These are phyloP conservation scores for Enteromius anoplus DNA, from an alignment of 2,797 vertebrate species.

Conservation along the genomic window DNA sequence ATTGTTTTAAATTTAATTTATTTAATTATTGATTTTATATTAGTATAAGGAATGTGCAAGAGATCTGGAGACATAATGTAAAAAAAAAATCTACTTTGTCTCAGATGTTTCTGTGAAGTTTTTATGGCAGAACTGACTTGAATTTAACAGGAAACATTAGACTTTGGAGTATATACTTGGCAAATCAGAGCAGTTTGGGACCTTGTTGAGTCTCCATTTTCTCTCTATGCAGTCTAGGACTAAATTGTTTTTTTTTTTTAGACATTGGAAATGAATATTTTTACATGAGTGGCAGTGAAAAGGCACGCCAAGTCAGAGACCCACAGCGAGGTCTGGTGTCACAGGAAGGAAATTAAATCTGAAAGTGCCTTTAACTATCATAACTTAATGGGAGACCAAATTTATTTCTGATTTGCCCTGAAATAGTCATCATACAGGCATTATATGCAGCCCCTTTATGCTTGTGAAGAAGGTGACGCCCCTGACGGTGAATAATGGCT, in stretches of 20 bases:
- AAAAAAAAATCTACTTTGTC: not conserved
- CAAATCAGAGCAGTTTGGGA: not conserved
- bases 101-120: not conserved
- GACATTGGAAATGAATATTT: not conserved
- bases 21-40: not conserved
- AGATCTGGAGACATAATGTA: not conserved
- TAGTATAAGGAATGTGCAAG: not conserved
- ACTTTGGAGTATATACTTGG: not conserved
- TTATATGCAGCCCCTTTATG: conserved; percentile 65
- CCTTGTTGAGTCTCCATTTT: not conserved
- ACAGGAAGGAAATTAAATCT: conserved; percentile 9
- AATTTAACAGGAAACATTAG: not conserved
- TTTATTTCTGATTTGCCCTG: conserved; percentile 36
- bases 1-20: not conserved
- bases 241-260: too few species aligned
- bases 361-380: conserved; percentile 36
- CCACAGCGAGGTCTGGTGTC: not conserved
- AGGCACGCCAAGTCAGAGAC: not conserved
- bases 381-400: conserved; percentile 22
- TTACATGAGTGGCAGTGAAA: conserved; percentile 1
- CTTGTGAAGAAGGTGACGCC: conserved; percentile 57
- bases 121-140: not conserved
- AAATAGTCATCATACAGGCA: conserved; percentile 47
- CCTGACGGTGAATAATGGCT: conserved; percentile 64
- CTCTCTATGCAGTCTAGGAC: not conserved